Percentiles rank a stretch among this genome's conserved stretches.
phyloP scores from a whole-genome alignment of 37 sponge, comb jelly and placozoan species.

The Agelas oroides region DNA sequence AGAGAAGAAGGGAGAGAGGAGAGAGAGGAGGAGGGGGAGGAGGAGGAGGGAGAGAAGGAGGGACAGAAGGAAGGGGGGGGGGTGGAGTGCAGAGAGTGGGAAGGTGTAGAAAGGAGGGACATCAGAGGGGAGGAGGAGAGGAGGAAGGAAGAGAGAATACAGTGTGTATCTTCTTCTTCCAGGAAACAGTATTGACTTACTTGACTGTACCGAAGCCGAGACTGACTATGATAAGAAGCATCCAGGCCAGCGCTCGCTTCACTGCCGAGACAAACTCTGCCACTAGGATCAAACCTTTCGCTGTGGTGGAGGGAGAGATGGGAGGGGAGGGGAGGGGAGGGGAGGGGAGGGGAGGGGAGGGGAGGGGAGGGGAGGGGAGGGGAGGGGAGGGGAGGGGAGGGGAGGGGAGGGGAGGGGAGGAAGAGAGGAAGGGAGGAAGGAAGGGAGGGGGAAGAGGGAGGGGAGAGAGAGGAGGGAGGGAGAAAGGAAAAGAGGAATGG shows the following conservation, averaged over 20 bases:
- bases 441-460: background rate
- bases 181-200: no score
- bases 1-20: no score
- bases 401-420: background rate
- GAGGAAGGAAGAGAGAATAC: background rate
- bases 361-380: background rate
- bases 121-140: background rate
- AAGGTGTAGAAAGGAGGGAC: background rate
- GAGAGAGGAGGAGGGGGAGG: background rate
- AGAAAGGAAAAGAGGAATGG: no score
- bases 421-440: background rate
- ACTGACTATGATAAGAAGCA: slow-evolving; percentile 85
- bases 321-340: no score
- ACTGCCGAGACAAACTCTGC: slow-evolving; percentile 82
- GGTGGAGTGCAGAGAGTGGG: no score
- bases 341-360: background rate
- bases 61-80: background rate
- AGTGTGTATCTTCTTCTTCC: background rate
- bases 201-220: slow-evolving; percentile 88
- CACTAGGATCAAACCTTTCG: slow-evolving; percentile 24
- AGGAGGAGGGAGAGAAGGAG: background rate
- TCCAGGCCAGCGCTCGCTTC: slow-evolving; percentile 80
- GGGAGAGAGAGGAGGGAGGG: background rate
- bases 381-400: background rate
- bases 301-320: slow-evolving; percentile 27